These are phyloP conservation scores for Drosophila watanabei DNA, from an alignment of 1,140 invertebrate genomes.

Conservation along the genomic window DNA sequence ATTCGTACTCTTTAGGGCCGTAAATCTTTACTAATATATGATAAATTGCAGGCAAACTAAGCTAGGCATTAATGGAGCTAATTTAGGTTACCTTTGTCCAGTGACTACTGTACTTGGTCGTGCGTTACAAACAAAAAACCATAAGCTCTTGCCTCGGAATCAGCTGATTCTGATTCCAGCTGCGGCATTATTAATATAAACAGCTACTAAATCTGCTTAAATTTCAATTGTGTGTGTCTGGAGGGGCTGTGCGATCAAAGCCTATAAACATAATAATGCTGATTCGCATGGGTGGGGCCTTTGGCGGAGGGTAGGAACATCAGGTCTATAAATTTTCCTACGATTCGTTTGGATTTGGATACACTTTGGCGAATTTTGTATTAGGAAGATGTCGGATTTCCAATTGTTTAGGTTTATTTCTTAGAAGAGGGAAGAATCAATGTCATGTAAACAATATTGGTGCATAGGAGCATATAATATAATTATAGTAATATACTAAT, in stretches of 20 bases:
- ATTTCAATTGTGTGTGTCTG: slow-evolving; percentile 28
- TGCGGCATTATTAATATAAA: slow-evolving; percentile 34
- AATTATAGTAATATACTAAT: no score
- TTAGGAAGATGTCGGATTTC: not conserved
- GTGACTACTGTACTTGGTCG: slow-evolving; percentile 3
- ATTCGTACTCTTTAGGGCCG: not conserved
- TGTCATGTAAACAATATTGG: not conserved
- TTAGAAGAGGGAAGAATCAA: not conserved
- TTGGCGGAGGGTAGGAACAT: not conserved
- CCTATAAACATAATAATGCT: slow-evolving; percentile 23
- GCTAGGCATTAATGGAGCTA: no score
- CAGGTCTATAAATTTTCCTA: slow-evolving; percentile 2
- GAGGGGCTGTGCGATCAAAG: slow-evolving; percentile 4
- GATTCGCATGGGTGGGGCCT: slow-evolving; percentile 12
- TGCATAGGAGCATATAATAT: no score
- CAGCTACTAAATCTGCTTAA: slow-evolving; percentile 31
- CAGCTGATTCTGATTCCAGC: slow-evolving; percentile 8
- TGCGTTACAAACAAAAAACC: not conserved
- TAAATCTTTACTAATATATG: not conserved
- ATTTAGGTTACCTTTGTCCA: not conserved
- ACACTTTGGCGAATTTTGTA: not conserved
- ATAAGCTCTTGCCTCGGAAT: slow-evolving; percentile 1
- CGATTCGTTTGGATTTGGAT: not conserved
- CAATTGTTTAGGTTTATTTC: not conserved
- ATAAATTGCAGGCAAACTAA: no score